These are phyloP conservation scores for Clupea harengus DNA, from an alignment of 2,113 vertebrate species.

Conservation along the genomic window DNA sequence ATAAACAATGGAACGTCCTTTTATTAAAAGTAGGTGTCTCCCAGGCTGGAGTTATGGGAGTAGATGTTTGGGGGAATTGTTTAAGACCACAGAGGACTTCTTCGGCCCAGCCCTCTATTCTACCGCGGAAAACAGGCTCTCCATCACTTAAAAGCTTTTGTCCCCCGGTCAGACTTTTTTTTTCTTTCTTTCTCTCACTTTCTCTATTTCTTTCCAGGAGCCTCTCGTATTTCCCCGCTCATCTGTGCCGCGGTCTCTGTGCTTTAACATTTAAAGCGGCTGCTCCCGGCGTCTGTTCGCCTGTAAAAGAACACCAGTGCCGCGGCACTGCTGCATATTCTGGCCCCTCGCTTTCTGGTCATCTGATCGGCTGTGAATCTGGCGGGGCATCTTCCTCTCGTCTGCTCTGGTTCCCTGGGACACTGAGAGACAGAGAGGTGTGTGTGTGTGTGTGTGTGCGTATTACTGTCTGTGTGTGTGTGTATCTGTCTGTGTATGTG, in stretches of 20 bases:
- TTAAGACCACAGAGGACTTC: not conserved
- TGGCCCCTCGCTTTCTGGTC: not conserved
- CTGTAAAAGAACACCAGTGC: not conserved
- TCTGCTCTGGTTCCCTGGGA: conserved; percentile 35
- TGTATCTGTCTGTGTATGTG: not conserved
- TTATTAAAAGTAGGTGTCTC: not conserved
- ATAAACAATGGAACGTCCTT: not conserved
- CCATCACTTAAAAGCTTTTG: not conserved
- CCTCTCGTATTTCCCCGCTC: not conserved
- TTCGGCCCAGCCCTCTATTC: not conserved
- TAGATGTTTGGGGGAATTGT: not conserved
- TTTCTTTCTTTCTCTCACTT: not conserved
- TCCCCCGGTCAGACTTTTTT: not conserved
- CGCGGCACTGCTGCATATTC: not conserved
- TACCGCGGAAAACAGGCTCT: not conserved
- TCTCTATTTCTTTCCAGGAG: not conserved
- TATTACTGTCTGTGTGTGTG: not conserved
- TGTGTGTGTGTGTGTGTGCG: not conserved
- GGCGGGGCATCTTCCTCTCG: conserved; percentile 18
- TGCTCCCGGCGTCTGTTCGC: not conserved
- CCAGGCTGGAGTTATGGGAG: not conserved
- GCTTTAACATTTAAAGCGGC: not conserved
- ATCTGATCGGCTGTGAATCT: conserved; percentile 39
- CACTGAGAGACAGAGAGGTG: not conserved
- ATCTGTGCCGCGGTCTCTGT: not conserved